A percentile compares a stretch with the other conserved stretches of the same genome.
These are phyloP conservation scores for Girardinus metallicus DNA, from an alignment of 2,797 vertebrate genomes.

Conservation along the genomic window DNA sequence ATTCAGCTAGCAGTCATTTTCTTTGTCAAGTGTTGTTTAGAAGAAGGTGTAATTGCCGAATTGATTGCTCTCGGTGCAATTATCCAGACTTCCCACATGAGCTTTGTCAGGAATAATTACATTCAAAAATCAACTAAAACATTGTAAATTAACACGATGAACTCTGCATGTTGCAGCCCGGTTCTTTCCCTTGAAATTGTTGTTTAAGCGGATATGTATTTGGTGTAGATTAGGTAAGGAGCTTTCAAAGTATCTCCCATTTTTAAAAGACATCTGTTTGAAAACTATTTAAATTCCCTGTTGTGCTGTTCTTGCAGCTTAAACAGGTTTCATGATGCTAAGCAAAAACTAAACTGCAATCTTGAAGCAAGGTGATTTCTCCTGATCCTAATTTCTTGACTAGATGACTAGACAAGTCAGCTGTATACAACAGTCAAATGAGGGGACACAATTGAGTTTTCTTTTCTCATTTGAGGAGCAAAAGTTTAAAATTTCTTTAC, in stretches of 20 bases:
- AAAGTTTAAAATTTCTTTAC: background rate
- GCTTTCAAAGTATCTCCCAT: background rate
- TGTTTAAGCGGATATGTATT: background rate
- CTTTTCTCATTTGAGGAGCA: background rate
- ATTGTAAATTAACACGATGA: background rate
- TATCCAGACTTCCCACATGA: slow-evolving; percentile 6
- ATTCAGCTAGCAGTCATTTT: background rate
- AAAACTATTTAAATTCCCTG: background rate
- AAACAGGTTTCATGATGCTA: background rate
- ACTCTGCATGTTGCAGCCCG: background rate
- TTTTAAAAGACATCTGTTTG: background rate
- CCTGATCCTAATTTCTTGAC: background rate
- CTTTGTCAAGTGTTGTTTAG: slow-evolving; percentile 17
- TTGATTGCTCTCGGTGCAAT: slow-evolving; percentile 9
- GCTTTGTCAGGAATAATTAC: slow-evolving; percentile 5
- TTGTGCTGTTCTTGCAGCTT: background rate
- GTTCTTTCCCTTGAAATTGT: background rate
- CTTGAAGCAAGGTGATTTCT: background rate
- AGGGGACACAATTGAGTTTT: background rate
- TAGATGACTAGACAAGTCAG: no score
- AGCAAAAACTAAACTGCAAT: background rate
- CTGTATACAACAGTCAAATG: background rate
- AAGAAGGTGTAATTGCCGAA: slow-evolving; percentile 6
- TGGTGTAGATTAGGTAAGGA: background rate
- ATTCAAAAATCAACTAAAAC: background rate